A percentile compares a stretch with the other conserved stretches of the same genome.
phyloP scores from a whole-genome alignment of 1,140 invertebrate species.

The Drosophila navojoa region DNA sequence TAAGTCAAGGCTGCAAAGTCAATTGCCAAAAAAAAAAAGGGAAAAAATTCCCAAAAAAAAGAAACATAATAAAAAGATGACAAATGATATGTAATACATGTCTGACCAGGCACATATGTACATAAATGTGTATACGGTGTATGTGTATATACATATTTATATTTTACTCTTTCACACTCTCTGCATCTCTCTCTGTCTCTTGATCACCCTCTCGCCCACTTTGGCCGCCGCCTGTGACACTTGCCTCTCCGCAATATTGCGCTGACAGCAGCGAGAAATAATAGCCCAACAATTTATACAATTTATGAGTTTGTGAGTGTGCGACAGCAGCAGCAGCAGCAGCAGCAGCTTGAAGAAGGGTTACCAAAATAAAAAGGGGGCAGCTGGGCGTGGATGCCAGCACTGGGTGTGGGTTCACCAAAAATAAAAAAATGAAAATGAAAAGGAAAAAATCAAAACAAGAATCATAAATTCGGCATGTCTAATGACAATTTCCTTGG shows the following conservation, averaged over 20 bases:
- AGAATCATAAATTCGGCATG: constrained; percentile 81
- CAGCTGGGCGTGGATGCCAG: constrained; percentile 12
- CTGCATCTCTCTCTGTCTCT: no score
- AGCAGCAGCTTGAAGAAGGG: constrained; percentile 43
- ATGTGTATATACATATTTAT: constrained; percentile 3
- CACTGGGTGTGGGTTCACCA: background rate
- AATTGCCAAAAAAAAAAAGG: constrained; percentile 60
- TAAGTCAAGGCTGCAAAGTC: constrained; percentile 78
- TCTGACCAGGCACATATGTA: constrained; percentile 29
- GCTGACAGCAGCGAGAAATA: constrained; percentile 81
- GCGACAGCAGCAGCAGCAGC: constrained; percentile 48
- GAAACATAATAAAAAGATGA: constrained; percentile 42
- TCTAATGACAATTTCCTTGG: constrained; percentile 77
- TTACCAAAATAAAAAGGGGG: constrained; percentile 39
- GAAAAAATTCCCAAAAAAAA: constrained; percentile 8
- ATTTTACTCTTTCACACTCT: constrained; percentile 2
- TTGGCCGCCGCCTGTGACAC: constrained; percentile 25
- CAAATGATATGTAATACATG: constrained; percentile 35
- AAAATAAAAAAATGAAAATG: background rate
- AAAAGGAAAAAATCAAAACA: constrained; percentile 66
- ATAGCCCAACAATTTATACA: constrained; percentile 81
- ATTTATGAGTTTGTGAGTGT: constrained; percentile 74
- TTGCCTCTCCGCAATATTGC: constrained; percentile 72
- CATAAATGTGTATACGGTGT: constrained; percentile 7
- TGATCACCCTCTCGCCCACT: no score